phyloP scores from a whole-genome alignment of 2,888 invertebrate species.

The Leucania comma region DNA sequence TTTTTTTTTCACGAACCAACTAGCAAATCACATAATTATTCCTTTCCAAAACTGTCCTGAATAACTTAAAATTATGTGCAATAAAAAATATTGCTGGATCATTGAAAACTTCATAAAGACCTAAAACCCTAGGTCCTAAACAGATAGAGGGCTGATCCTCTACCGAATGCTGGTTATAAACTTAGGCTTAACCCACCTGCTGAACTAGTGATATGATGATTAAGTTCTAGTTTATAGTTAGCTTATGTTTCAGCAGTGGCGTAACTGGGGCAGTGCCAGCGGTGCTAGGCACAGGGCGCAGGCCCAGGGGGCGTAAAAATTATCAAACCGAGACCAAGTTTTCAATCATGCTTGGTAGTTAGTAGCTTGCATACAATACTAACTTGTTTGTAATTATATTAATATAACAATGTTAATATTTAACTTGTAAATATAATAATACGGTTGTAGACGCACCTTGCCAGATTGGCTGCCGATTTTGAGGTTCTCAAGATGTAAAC shows the following conservation, averaged over 20 bases:
- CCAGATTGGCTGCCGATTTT: no score
- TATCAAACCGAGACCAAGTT: no score
- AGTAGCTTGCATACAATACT: no score
- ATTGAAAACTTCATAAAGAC: constrained; percentile 11
- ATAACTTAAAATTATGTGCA: constrained; percentile 1
- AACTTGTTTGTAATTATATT: no score
- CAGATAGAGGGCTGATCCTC: constrained; percentile 26
- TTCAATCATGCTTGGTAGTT: no score
- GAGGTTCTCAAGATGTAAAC: no score
- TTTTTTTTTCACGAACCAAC: not conserved
- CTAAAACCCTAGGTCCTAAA: not conserved
- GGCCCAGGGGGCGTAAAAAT: no score
- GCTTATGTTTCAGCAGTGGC: not conserved
- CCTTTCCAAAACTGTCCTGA: not conserved
- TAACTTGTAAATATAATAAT: no score
- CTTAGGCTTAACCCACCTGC: constrained; percentile 11
- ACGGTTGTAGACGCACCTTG: no score
- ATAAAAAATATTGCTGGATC: constrained; percentile 13
- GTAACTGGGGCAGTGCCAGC: no score
- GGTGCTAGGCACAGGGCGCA: no score
- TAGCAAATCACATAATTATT: not conserved
- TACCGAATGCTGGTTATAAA: constrained; percentile 29
- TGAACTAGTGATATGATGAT: constrained; percentile 39
- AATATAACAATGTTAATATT: no score
- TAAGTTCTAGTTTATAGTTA: constrained; percentile 26